A percentile compares a stretch with the other conserved stretches of the same genome.
phyloP scores from a whole-genome alignment of 1,140 invertebrate species.

The Drosophila athabasca region DNA sequence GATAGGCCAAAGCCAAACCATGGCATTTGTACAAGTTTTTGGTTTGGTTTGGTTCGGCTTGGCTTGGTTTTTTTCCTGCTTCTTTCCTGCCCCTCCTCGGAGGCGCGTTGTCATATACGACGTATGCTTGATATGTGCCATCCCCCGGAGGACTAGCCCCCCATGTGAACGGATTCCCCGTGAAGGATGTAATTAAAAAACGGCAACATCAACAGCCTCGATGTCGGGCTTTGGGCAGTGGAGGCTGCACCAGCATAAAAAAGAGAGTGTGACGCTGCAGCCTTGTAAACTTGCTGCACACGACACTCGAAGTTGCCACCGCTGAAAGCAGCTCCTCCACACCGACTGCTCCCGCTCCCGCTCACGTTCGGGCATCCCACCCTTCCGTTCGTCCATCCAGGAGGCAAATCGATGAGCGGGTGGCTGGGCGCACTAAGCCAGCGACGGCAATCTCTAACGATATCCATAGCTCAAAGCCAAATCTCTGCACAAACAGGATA shows the following conservation, averaged over 20 bases:
- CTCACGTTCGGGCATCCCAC: no score
- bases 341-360: no score
- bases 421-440: neutral
- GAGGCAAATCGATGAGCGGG: constrained; percentile 67
- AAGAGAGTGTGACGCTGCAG: neutral
- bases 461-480: constrained; percentile 80
- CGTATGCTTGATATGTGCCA: no score
- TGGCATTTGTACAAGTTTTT: constrained; percentile 68
- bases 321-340: neutral
- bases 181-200: constrained; percentile 78
- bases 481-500: constrained; percentile 80
- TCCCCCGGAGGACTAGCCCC: constrained; percentile 6
- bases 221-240: no score
- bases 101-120: neutral
- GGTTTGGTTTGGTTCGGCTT: constrained; percentile 48
- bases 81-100: constrained; percentile 1
- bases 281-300: constrained; percentile 49
- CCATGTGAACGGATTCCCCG: constrained; percentile 22
- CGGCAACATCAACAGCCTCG: constrained; percentile 52
- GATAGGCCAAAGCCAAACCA: constrained; percentile 69
- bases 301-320: constrained; percentile 49
- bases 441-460: constrained; percentile 53
- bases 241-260: constrained; percentile 25
- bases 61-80: constrained; percentile 6
- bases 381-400: neutral